Evolutionary conservation across 2,113 vertebrate genomes (phyloP), one percentile per base, ranked within the genome.

Genomic region (Chelonoidis abingdonii): DNA sequence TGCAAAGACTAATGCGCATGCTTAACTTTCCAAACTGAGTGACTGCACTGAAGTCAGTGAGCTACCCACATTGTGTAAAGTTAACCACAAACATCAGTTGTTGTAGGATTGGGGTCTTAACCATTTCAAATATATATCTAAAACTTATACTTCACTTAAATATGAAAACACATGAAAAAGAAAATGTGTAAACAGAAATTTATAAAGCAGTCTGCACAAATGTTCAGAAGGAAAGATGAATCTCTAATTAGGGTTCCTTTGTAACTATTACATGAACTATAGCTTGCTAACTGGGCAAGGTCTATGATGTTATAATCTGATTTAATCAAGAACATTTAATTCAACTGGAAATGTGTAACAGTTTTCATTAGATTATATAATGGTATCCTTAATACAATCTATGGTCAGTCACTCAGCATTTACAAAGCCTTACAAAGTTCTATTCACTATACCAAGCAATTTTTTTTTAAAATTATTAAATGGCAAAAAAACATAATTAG

Each of bases 51-150:
- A 84, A 93, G 62, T 53, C 86, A n/a, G 44, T 24, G 29, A 72
- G 35, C 3, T 0, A 6, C 17, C 7, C n/a, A 9, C 0, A 69
- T 3, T 3, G 13, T 56, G 14, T 47, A 72, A 87, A 80, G 6
- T 44, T 44, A 82, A 88, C 6, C 6, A 82, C 7, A 44, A 44
- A 22, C 11, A 25, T 44, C 38, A 44, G 38, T 24, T 41, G 83
- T 24, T 22, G 52, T 31, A 10, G 56, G 22, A 88, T 10, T 88
- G 8, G 6, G 12, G 83, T 50, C 44, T 5, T 4, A 13, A 56
- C n/a, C 78, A 76, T 86, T 90, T 72, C 53, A 56, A 31, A n/a
- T 59, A 91, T 54, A 17, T 14, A 83, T 35, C 19, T 1, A 91
- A 27, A 93, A 93, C 38, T 38, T 27, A 50, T 2, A 80, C 69